phyloP scores from a whole-genome alignment of 1,140 invertebrate species.

The Dreissena rostriformis region DNA sequence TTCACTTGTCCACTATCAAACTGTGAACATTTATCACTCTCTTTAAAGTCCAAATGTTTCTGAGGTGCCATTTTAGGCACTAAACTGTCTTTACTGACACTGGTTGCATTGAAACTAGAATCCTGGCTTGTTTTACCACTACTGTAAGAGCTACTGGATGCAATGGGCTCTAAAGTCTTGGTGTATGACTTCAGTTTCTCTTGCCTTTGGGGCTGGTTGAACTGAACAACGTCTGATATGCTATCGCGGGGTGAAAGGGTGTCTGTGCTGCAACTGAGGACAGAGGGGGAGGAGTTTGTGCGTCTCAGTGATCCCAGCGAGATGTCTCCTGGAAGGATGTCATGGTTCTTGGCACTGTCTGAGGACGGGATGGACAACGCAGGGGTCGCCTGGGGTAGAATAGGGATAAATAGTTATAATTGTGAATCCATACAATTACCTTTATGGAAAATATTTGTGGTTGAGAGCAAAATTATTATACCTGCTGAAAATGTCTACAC shows the following conservation, averaged over 20 bases:
- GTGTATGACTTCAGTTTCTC: conserved; percentile 19
- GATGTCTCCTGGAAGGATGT: conserved; percentile 43
- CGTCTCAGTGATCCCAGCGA: conserved; percentile 54
- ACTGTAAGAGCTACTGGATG: neutral
- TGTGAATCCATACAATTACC: too few species aligned
- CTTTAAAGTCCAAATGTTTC: neutral
- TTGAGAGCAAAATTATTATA: too few species aligned
- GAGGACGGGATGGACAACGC: conserved; percentile 22
- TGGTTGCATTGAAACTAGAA: neutral
- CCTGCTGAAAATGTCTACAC: too few species aligned
- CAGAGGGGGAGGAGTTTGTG: conserved; percentile 70
- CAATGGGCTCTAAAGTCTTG: conserved; percentile 14
- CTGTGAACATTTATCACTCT: neutral
- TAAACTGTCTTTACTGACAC: neutral
- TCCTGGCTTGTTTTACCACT: neutral
- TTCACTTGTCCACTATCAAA: neutral
- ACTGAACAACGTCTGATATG: conserved; percentile 53
- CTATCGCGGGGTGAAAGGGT: conserved; percentile 57
- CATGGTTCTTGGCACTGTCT: conserved; percentile 39
- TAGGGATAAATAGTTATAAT: too few species aligned
- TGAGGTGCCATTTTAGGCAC: neutral
- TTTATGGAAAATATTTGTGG: too few species aligned
- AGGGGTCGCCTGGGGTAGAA: conserved; percentile 8
- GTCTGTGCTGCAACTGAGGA: conserved; percentile 60
- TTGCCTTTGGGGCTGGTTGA: conserved; percentile 1